phyloP scores from a whole-genome alignment of 2,113 vertebrate genomes.

The Cololabis saira region DNA sequence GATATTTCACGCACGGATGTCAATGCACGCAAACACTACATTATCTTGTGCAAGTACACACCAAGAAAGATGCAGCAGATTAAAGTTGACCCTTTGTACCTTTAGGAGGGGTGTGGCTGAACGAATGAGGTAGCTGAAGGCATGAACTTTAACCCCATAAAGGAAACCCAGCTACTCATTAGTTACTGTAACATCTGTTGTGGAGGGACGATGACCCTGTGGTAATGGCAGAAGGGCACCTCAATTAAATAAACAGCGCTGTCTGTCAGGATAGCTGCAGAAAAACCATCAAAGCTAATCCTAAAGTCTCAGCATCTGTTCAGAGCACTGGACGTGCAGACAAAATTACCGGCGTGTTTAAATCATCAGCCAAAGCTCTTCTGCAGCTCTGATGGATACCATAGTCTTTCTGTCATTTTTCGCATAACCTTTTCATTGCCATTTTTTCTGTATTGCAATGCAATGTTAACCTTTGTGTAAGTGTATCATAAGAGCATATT shows the following conservation, averaged over 20 bases:
- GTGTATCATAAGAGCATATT: no score
- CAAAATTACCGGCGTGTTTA: constrained; percentile 30
- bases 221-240: constrained; percentile 78
- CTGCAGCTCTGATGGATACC: constrained; percentile 7
- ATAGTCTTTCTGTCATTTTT: constrained; percentile 14
- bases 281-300: constrained; percentile 56
- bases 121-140: constrained; percentile 58
- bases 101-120: constrained; percentile 53
- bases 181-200: constrained; percentile 84
- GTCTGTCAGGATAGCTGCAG: constrained; percentile 56
- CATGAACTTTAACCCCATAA: constrained; percentile 85
- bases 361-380: constrained; percentile 40
- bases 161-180: constrained; percentile 80
- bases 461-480: background rate
- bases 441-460: constrained; percentile 11
- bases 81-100: constrained; percentile 72
- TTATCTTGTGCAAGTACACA: constrained; percentile 10
- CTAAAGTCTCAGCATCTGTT: constrained; percentile 44
- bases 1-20: constrained; percentile 16
- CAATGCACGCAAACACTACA: background rate
- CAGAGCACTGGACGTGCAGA: constrained; percentile 13
- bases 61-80: constrained; percentile 45
- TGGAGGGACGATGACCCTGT: constrained; percentile 68
- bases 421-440: constrained; percentile 40
- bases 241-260: constrained; percentile 76